Evolutionary conservation across 2,797 vertebrate species (phyloP).

Genomic region (Chiroxiphia lanceolata): DNA sequence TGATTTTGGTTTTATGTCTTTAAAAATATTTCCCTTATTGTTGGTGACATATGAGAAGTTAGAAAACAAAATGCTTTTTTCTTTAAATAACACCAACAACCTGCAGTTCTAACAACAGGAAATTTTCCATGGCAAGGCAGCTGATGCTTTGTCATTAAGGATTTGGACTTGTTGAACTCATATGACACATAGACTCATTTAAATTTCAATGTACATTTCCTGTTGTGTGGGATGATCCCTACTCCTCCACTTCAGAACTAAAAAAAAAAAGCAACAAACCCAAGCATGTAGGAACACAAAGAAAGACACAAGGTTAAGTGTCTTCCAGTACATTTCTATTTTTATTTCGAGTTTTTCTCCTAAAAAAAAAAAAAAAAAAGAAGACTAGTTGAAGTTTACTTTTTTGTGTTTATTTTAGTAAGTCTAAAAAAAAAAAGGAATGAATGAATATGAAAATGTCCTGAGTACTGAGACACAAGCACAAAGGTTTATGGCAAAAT

Average conservation of each 20-base stretch:
- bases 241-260: not conserved
- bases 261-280: not conserved
- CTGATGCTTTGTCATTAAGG: conserved; percentile 35
- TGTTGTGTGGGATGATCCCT: conserved; percentile 17
- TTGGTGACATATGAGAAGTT: conserved; percentile 18
- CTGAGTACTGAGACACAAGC: not conserved
- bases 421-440: not conserved
- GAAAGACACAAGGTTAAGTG: conserved; percentile 2
- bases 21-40: conserved; percentile 7
- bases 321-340: not conserved
- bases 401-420: not conserved
- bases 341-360: not conserved
- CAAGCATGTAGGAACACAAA: not conserved
- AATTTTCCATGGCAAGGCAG: not conserved
- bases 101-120: not conserved
- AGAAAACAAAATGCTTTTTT: not conserved
- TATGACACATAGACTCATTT: not conserved
- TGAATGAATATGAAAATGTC: not conserved
- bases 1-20: not conserved
- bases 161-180: conserved; percentile 15
- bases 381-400: not conserved
- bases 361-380: not conserved
- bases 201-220: conserved; percentile 17
- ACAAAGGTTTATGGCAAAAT: not conserved
- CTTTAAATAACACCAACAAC: conserved; percentile 26